A percentile compares a stretch with the other conserved stretches of the same genome.
phyloP scores from a whole-genome alignment of 1,140 invertebrate species.

The Adoxophyes honmai region DNA sequence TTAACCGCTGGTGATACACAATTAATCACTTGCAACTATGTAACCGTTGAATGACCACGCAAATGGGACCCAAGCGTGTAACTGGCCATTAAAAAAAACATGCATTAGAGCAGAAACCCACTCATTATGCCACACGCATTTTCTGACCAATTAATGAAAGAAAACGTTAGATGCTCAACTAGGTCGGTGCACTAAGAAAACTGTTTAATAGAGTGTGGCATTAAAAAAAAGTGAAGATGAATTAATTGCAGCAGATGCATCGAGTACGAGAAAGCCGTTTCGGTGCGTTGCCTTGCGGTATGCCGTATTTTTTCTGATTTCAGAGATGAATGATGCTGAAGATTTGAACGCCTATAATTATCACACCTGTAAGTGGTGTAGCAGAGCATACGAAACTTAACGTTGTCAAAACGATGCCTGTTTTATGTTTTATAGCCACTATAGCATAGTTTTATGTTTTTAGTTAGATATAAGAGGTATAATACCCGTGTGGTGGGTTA shows the following conservation, averaged over 20 bases:
- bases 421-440: too few relatives aligned
- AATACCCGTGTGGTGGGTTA: too few relatives aligned
- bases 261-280: slow-evolving; percentile 63
- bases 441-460: too few relatives aligned
- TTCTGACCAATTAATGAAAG: slow-evolving; percentile 39
- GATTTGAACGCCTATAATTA: too few relatives aligned
- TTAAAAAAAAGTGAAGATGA: slow-evolving; percentile 64
- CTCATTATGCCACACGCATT: slow-evolving; percentile 18
- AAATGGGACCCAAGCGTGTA: too few relatives aligned
- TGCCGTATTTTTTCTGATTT: slow-evolving; percentile 38
- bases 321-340: slow-evolving; percentile 15
- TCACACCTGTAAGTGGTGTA: too few relatives aligned
- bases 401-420: too few relatives aligned
- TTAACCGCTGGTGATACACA: too few relatives aligned
- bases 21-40: too few relatives aligned
- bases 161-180: slow-evolving; percentile 40
- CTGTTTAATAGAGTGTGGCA: slow-evolving; percentile 63
- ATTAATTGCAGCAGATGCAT: slow-evolving; percentile 63
- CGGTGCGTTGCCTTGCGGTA: slow-evolving; percentile 51
- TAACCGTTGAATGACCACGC: too few relatives aligned
- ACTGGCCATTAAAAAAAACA: not conserved
- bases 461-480: too few relatives aligned
- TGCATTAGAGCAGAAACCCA: slow-evolving; percentile 6
- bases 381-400: too few relatives aligned
- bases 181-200: slow-evolving; percentile 45